These are phyloP conservation scores for Rhinogobio ventralis DNA, from an alignment of 2,797 vertebrate species.

Conservation along the genomic window DNA sequence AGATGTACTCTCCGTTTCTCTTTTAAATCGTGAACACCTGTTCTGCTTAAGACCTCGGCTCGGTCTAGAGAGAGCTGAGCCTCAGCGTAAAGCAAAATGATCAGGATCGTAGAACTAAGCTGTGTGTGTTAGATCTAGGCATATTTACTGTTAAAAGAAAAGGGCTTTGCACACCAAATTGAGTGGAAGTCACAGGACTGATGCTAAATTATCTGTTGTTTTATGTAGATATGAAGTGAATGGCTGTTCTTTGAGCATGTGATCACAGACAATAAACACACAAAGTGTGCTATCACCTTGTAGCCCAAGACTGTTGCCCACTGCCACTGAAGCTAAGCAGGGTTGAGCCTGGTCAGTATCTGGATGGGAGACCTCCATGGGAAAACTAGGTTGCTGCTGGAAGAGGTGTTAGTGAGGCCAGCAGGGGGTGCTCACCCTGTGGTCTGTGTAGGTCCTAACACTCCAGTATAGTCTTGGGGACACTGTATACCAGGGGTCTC, in stretches of 20 bases:
- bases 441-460: too few relatives aligned
- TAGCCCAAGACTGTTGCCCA: too few relatives aligned
- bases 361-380: too few relatives aligned
- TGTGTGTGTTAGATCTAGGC: not conserved
- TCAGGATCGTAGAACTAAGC: not conserved
- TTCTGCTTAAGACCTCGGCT: constrained; percentile 10
- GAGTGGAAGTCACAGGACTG: not conserved
- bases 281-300: not conserved
- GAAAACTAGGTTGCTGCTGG: too few relatives aligned
- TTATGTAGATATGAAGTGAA: not conserved
- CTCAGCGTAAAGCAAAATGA: constrained; percentile 29
- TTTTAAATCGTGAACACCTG: constrained; percentile 54
- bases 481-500: too few relatives aligned
- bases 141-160: constrained; percentile 39
- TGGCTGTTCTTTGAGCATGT: not conserved
- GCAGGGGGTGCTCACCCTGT: too few relatives aligned
- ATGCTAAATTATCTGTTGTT: not conserved
- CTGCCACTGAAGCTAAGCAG: too few relatives aligned
- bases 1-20: constrained; percentile 61
- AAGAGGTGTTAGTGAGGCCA: too few relatives aligned
- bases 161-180: not conserved
- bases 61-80: constrained; percentile 8
- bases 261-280: not conserved
- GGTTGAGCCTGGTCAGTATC: too few relatives aligned
- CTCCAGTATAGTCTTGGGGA: too few relatives aligned